These are phyloP conservation scores for Dicyrtoma fusca DNA, from an alignment of 2,888 invertebrate species.

Conservation along the genomic window DNA sequence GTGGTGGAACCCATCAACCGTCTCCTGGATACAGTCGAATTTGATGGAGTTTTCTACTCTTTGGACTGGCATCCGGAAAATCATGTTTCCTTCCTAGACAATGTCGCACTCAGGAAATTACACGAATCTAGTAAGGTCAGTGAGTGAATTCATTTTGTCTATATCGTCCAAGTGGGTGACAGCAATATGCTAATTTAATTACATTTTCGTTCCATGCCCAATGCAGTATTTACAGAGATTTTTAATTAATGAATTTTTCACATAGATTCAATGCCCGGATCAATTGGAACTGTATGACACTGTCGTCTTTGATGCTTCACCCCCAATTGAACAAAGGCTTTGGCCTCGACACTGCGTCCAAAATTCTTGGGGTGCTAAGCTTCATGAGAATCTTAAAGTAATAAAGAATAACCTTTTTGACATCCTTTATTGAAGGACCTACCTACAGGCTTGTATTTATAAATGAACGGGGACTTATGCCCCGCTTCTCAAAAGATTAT, in stretches of 20 bases:
- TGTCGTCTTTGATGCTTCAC: conserved; percentile 82
- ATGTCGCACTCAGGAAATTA: conserved; percentile 75
- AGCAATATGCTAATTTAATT: not conserved
- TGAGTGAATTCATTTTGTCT: conserved; percentile 40
- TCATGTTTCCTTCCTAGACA: conserved; percentile 96
- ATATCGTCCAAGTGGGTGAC: not conserved
- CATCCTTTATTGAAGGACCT: too few species aligned
- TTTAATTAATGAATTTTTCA: conserved; percentile 1
- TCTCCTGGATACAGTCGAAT: conserved; percentile 76
- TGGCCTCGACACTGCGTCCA: conserved; percentile 98
- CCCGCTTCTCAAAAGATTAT: too few species aligned
- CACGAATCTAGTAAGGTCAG: conserved; percentile 73
- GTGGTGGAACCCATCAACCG: conserved; percentile 90
- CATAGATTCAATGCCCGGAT: conserved; percentile 69
- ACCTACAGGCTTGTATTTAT: too few species aligned
- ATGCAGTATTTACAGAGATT: conserved; percentile 9
- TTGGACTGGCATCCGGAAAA: conserved; percentile 97
- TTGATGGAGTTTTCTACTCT: conserved; percentile 77
- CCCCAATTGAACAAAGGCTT: conserved; percentile 81
- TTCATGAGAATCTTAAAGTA: conserved; percentile 86
- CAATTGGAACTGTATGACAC: conserved; percentile 84
- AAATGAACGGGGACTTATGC: too few species aligned
- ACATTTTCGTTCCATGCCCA: conserved; percentile 18
- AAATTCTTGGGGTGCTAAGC: conserved; percentile 90
- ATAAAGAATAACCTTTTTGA: too few species aligned